Evolutionary conservation across 2,888 invertebrate genomes (phyloP).

Genomic region (Leptopterna dolabrata): DNA sequence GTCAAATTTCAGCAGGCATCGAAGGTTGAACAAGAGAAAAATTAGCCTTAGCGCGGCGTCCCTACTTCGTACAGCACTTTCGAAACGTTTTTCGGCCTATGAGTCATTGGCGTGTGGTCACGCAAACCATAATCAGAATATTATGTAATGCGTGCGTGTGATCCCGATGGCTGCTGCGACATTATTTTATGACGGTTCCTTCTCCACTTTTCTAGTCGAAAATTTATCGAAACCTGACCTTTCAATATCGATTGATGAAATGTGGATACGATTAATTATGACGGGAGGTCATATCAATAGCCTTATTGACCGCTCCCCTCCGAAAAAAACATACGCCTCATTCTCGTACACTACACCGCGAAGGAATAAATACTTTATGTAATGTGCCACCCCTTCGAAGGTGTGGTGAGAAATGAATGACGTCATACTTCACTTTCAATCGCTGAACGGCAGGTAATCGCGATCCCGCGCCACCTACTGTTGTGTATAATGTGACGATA

Average conservation of each 20-base stretch:
- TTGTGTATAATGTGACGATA: not conserved
- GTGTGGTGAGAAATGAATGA: not conserved
- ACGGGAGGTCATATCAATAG: constrained; percentile 5
- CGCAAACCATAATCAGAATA: no score
- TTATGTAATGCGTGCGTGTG: no score
- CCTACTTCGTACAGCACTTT: no score
- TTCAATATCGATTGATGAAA: constrained; percentile 8
- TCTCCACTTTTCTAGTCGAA: not conserved
- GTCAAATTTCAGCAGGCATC: no score
- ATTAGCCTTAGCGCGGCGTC: no score
- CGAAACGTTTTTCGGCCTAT: no score
- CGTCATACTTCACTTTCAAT: not conserved
- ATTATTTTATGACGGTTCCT: no score
- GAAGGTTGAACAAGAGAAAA: no score
- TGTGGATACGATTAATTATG: not conserved
- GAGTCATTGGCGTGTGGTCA: no score
- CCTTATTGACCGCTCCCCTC: not conserved
- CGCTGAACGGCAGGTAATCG: not conserved
- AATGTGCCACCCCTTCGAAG: not conserved
- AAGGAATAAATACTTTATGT: not conserved
- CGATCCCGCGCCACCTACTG: not conserved
- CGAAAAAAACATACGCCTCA: not conserved
- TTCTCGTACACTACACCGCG: not conserved
- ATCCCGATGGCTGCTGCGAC: no score
- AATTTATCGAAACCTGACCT: not conserved